phyloP scores from a whole-genome alignment of 2,888 invertebrate genomes.

The Philereme vetulata region DNA sequence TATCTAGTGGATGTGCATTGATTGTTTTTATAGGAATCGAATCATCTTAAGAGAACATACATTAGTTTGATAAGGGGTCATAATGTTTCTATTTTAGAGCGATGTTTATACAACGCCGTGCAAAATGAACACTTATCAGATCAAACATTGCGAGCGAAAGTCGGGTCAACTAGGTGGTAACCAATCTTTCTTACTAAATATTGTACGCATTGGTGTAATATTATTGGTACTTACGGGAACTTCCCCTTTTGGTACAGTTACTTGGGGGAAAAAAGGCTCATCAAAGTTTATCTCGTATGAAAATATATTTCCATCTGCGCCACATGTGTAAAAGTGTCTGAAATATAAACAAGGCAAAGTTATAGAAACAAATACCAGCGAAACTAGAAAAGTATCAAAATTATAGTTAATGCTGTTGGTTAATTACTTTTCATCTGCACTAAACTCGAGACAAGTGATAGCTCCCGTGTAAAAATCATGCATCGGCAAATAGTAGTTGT shows the following conservation, averaged over 20 bases:
- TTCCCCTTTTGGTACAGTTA: slow-evolving; percentile 34
- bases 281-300: slow-evolving; percentile 84
- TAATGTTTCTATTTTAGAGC: too few species aligned
- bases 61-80: too few species aligned
- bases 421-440: slow-evolving; percentile 81
- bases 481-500: slow-evolving; percentile 88
- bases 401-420: background rate
- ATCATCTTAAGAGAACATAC: too few species aligned
- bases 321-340: slow-evolving; percentile 84
- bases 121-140: too few species aligned
- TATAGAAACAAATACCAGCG: background rate
- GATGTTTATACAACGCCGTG: too few species aligned
- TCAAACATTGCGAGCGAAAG: too few species aligned
- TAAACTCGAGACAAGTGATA: slow-evolving; percentile 86
- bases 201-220: too few species aligned
- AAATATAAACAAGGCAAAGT: slow-evolving; percentile 10
- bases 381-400: background rate
- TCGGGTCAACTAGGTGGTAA: too few species aligned
- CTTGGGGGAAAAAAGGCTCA: slow-evolving; percentile 52
- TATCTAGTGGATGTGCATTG: too few species aligned
- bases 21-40: too few species aligned
- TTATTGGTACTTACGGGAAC: slow-evolving; percentile 49
- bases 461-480: slow-evolving; percentile 89
- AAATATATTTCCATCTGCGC: slow-evolving; percentile 91
- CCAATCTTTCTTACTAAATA: too few species aligned